A percentile compares a stretch with the other conserved stretches of the same genome.
Conservation (phyloP, 2,797 vertebrate species). For the Chloroceryle inda region DNA sequence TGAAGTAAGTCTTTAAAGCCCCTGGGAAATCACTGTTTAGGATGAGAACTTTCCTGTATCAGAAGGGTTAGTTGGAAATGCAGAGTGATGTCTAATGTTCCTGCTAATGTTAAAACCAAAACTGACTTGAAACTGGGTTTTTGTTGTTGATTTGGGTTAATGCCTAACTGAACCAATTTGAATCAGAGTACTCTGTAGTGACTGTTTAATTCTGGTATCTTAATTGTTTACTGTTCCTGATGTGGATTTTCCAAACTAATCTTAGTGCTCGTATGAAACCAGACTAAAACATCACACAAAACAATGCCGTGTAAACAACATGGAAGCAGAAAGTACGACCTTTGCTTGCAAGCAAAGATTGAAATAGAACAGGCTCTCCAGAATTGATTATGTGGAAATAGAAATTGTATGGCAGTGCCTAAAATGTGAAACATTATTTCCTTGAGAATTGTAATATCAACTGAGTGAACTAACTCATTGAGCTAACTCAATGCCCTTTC, state of each 20-base stretch:
- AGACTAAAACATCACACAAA: neutral
- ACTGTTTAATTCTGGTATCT: neutral
- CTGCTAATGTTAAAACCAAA: neutral
- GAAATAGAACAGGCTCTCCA: neutral
- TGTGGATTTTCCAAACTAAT: neutral
- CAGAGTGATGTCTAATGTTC: fast-evolving
- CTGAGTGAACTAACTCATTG: neutral
- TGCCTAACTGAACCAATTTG: neutral
- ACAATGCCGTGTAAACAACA: neutral
- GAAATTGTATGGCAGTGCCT: neutral
- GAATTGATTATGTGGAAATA: neutral
- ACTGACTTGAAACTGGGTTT: neutral
- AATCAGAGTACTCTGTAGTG: neutral
- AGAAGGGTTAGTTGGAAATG: neutral
- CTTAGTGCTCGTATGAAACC: neutral
- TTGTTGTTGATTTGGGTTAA: neutral
- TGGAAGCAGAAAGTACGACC: neutral
- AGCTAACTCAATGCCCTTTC: neutral
- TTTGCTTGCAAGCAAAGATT: neutral
- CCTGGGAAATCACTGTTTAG: neutral
- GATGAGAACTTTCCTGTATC: neutral
- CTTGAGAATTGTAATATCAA: fast-evolving
- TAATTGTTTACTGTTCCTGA: neutral
- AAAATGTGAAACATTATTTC: neutral
- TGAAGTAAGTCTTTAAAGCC: neutral